Conservation (phyloP, 2,797 vertebrate genomes). For the Enteromius unitaeniatus region DNA sequence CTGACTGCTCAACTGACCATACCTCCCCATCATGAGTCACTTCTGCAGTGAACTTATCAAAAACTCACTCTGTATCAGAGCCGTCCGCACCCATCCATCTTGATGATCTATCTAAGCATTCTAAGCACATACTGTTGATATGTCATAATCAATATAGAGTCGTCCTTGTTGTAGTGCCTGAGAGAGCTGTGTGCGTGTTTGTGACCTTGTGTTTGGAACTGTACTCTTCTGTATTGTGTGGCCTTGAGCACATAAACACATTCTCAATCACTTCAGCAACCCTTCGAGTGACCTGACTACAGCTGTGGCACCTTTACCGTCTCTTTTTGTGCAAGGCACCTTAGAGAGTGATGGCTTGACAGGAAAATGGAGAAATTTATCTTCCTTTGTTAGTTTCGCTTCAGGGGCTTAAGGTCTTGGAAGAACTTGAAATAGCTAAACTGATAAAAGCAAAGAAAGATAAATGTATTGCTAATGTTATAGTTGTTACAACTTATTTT, state of each 20-base stretch:
- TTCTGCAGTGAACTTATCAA: slow-evolving; percentile 22
- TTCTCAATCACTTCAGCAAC: slow-evolving; percentile 82
- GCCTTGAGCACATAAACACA: slow-evolving; percentile 80
- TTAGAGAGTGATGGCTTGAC: slow-evolving; percentile 78
- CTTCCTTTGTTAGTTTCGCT: slow-evolving; percentile 74
- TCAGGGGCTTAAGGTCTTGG: slow-evolving; percentile 67
- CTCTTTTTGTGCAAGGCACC: slow-evolving; percentile 80
- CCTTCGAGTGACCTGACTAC: slow-evolving; percentile 74
- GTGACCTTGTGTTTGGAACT: slow-evolving; percentile 80
- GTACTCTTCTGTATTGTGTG: slow-evolving; percentile 76
- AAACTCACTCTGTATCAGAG: slow-evolving; percentile 15
- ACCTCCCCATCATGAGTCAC: neutral
- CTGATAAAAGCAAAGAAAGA: neutral
- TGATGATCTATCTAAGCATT: slow-evolving; percentile 67
- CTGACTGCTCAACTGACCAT: slow-evolving; percentile 20
- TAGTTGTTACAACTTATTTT: neutral
- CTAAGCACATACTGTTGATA: slow-evolving; percentile 66
- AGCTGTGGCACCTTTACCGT: slow-evolving; percentile 72
- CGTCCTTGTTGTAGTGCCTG: slow-evolving; percentile 70
- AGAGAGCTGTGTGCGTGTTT: slow-evolving; percentile 60
- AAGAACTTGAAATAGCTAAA: slow-evolving; percentile 39
- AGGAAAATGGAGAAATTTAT: slow-evolving; percentile 80
- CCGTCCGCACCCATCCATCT: neutral
- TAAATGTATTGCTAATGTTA: neutral
- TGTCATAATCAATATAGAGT: slow-evolving; percentile 71